Conservation (phyloP, 2,797 vertebrate species). For the Aldrovandia affinis region DNA sequence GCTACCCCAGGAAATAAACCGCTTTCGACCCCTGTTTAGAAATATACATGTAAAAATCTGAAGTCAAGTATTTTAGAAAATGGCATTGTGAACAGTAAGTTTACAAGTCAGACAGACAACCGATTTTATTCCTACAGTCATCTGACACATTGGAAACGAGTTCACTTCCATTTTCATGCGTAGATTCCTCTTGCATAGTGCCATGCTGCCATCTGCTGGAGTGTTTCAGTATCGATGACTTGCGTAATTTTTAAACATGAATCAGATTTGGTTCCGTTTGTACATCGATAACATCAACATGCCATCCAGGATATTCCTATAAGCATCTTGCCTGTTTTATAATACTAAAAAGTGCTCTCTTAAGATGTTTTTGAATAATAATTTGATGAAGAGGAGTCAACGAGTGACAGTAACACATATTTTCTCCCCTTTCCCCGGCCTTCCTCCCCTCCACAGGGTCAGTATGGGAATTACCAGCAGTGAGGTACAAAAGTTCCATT, state of each 20-base stretch:
- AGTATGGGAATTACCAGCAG: conserved; percentile 95
- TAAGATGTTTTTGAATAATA: background rate
- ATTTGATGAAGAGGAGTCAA: background rate
- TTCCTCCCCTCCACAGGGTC: conserved; percentile 80
- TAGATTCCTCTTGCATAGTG: conserved; percentile 42
- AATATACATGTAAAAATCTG: conserved; percentile 57
- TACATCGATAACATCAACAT: background rate
- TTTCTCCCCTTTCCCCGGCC: background rate
- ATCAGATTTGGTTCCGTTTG: background rate
- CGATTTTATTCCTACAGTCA: background rate
- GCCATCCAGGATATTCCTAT: conserved; percentile 16
- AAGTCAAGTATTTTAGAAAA: conserved; percentile 27
- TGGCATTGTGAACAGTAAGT: conserved; percentile 22
- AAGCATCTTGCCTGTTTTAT: background rate
- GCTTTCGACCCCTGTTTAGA: conserved; percentile 76
- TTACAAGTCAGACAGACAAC: conserved; percentile 16
- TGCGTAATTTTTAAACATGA: conserved; percentile 10
- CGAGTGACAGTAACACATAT: background rate
- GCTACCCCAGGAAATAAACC: conserved; percentile 41
- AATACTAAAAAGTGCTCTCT: background rate
- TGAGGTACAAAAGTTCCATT: conserved; percentile 11
- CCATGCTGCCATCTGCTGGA: conserved; percentile 79
- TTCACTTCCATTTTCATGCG: conserved; percentile 15
- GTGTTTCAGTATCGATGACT: background rate
- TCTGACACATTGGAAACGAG: background rate